Conservation (phyloP, 1,140 invertebrate genomes). For the Lasaia peninsularis region DNA sequence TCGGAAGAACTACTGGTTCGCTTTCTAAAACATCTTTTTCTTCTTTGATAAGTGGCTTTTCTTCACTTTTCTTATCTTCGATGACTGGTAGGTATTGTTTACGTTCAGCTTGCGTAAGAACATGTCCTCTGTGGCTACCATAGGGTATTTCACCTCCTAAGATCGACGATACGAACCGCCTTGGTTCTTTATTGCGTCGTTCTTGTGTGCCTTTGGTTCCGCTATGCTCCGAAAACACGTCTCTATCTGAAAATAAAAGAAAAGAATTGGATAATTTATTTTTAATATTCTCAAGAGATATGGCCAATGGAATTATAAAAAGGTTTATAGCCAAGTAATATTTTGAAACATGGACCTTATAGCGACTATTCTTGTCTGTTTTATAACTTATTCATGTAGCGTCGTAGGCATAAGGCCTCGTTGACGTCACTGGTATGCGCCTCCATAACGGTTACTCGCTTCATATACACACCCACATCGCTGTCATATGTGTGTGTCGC, state of each 20-base stretch:
- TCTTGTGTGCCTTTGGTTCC: slow-evolving; percentile 42
- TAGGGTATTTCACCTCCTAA: slow-evolving; percentile 87
- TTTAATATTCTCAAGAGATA: not conserved
- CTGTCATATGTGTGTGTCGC: slow-evolving; percentile 38
- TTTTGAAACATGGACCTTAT: slow-evolving; percentile 16
- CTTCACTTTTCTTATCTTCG: slow-evolving; percentile 66
- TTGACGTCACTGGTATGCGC: slow-evolving; percentile 75
- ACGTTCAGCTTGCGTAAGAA: slow-evolving; percentile 86
- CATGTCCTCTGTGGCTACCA: slow-evolving; percentile 82
- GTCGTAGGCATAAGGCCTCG: slow-evolving; percentile 61
- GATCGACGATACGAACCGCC: slow-evolving; percentile 87
- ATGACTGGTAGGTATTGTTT: slow-evolving; percentile 86
- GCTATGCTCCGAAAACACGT: slow-evolving; percentile 67
- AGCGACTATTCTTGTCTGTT: slow-evolving; percentile 43
- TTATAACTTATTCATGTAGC: slow-evolving; percentile 63
- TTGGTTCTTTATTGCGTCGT: slow-evolving; percentile 68
- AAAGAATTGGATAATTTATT: slow-evolving; percentile 15
- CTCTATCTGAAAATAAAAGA: slow-evolving; percentile 64
- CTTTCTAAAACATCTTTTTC: slow-evolving; percentile 63
- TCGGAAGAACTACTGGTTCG: slow-evolving; percentile 66
- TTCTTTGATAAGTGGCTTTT: slow-evolving; percentile 64
- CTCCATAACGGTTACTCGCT: slow-evolving; percentile 72
- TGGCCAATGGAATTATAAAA: slow-evolving; percentile 18
- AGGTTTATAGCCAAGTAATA: not conserved
- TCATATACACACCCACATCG: slow-evolving; percentile 49